These are phyloP conservation scores for Apodemia duryi DNA, from an alignment of 2,888 invertebrate genomes.

Conservation along the genomic window DNA sequence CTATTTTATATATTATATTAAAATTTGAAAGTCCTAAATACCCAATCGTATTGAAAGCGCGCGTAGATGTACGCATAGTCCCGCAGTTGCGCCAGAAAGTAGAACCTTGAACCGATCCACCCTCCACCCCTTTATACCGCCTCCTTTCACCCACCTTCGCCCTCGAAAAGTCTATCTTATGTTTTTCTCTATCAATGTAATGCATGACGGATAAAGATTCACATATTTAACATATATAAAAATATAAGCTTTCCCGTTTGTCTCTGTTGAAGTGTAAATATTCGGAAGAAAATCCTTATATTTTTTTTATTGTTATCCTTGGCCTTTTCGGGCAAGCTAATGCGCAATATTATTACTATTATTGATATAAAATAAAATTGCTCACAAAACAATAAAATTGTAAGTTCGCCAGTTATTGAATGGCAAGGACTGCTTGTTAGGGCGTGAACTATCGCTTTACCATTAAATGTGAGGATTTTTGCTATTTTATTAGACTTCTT, in stretches of 20 bases:
- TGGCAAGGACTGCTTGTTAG: too few species aligned
- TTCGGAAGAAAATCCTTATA: too few species aligned
- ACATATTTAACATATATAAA: conserved; percentile 2
- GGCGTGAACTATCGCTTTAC: too few species aligned
- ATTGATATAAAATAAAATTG: too few species aligned
- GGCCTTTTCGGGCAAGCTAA: too few species aligned
- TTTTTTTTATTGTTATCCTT: too few species aligned
- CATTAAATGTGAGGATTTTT: too few species aligned
- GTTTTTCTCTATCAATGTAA: conserved; percentile 41
- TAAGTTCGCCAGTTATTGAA: too few species aligned
- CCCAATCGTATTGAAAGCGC: conserved; percentile 26
- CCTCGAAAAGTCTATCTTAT: conserved; percentile 49
- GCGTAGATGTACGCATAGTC: conserved; percentile 65
- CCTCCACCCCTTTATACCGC: conserved; percentile 31
- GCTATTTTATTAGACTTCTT: too few species aligned
- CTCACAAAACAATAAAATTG: too few species aligned
- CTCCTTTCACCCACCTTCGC: conserved; percentile 32
- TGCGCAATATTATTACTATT: too few species aligned
- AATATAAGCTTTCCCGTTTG: background rate
- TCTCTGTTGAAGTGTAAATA: background rate
- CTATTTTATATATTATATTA: background rate
- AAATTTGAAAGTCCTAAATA: background rate
- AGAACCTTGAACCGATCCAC: conserved; percentile 50
- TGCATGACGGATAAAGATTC: conserved; percentile 15
- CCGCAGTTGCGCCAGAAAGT: conserved; percentile 62